These are phyloP conservation scores for human DNA, from an alignment of 2,113 vertebrate species.

Conservation along the genomic window GRCh38 chr1:37152501-37153000, in stretches of 20 bases:
- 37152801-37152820: neutral
- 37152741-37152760: neutral
- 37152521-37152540: neutral
- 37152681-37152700: neutral
- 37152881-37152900: too few species aligned
- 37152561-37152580: neutral
- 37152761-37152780: neutral
- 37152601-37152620: neutral
- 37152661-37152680: neutral
- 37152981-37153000: neutral
- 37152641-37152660: accelerated
- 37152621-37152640: accelerated
- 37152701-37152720: neutral
- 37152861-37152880: neutral
- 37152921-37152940: neutral
- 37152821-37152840: neutral
- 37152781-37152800: neutral
- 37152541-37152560: neutral
- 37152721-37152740: neutral
- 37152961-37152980: neutral
- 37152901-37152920: neutral
- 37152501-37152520: neutral
- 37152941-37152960: neutral
- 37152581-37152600: neutral
- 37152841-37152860: neutral